These are phyloP conservation scores for Carassius carassius DNA, from an alignment of 2,113 vertebrate genomes.

Conservation along the genomic window DNA sequence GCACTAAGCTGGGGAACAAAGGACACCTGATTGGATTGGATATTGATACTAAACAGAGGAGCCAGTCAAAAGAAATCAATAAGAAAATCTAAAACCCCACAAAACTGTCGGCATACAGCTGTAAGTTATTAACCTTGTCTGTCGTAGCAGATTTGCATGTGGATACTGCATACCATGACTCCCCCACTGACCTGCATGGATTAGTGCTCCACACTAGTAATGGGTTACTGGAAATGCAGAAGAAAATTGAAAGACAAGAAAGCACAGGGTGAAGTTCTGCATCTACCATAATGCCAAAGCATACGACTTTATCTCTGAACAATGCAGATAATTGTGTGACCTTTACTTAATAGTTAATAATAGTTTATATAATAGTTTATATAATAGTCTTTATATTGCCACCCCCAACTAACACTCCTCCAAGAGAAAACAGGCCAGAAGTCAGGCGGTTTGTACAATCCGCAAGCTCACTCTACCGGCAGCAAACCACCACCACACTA, in stretches of 20 bases:
- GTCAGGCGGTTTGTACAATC: constrained; percentile 40
- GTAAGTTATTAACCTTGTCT: constrained; percentile 40
- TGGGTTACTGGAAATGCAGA: neutral
- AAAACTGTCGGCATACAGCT: constrained; percentile 38
- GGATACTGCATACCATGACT: constrained; percentile 1
- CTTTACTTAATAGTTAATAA: constrained; percentile 5
- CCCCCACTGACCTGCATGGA: neutral
- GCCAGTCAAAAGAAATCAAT: constrained; percentile 45
- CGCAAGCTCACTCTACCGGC: constrained; percentile 32
- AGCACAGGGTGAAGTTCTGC: constrained; percentile 28
- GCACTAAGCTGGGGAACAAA: constrained; percentile 9
- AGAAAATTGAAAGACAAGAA: neutral
- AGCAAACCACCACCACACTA: constrained; percentile 11
- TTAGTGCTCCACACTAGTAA: neutral
- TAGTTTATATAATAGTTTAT: too few species aligned
- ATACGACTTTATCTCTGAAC: constrained; percentile 33
- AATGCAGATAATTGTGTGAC: constrained; percentile 45
- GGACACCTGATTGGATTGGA: neutral
- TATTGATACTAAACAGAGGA: constrained; percentile 7
- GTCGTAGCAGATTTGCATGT: constrained; percentile 1
- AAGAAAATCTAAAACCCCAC: neutral
- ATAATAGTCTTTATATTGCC: constrained; percentile 23
- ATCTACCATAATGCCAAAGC: neutral
- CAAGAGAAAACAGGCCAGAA: constrained; percentile 29
- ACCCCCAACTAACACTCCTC: constrained; percentile 3